A percentile compares a stretch with the other conserved stretches of the same genome.
phyloP scores from a whole-genome alignment of 92 coral and sea anemone genomes.

The Porites cylindrica region DNA sequence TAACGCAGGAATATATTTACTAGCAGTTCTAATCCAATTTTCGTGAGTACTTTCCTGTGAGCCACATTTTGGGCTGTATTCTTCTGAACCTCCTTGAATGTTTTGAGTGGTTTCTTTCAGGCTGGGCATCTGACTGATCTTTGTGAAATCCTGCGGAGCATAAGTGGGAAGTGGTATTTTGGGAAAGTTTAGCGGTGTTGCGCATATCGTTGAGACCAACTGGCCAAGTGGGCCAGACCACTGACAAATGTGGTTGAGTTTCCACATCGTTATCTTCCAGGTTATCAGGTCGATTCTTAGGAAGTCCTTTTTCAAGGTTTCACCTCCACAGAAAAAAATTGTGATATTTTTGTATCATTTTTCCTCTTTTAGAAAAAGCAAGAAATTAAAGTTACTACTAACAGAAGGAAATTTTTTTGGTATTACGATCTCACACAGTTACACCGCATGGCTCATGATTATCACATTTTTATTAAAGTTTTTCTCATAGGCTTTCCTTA shows the following conservation, averaged over 20 bases:
- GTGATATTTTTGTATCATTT: not conserved
- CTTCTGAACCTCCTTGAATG: not conserved
- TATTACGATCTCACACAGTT: no score
- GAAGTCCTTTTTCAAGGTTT: not conserved
- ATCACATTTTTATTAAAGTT: no score
- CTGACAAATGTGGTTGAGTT: constrained; percentile 4
- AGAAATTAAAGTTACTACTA: no score
- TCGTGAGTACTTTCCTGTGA: not conserved
- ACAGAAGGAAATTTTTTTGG: no score
- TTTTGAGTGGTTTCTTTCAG: not conserved
- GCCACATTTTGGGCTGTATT: not conserved
- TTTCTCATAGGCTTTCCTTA: no score
- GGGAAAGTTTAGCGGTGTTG: constrained; percentile 43
- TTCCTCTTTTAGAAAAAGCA: no score
- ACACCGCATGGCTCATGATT: no score
- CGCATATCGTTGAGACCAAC: constrained; percentile 42
- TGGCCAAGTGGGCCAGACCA: constrained; percentile 66
- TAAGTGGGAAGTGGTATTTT: constrained; percentile 40
- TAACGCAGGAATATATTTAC: constrained; percentile 28
- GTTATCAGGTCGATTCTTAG: not conserved
- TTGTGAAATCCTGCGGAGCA: constrained; percentile 27
- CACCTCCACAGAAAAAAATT: not conserved
- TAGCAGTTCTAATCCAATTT: constrained; percentile 6
- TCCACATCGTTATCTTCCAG: not conserved
- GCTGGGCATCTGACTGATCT: not conserved